Conservation (phyloP, 2,888 invertebrate genomes). For the Masnerella sp. region DNA sequence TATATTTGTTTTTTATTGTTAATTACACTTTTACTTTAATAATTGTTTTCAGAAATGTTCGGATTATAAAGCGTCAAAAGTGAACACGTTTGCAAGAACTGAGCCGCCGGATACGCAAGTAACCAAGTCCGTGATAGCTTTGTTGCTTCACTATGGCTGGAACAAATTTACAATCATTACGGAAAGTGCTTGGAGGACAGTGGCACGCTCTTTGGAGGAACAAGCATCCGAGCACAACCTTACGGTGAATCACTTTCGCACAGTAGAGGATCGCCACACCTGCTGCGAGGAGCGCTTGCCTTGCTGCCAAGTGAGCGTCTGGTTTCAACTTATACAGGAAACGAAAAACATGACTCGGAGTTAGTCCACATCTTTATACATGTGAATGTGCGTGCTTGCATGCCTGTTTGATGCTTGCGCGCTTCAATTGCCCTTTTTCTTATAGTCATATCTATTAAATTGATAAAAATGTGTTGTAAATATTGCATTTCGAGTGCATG, state of each 20-base stretch:
- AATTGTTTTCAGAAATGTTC: conserved; percentile 96
- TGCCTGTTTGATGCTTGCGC: conserved; percentile 49
- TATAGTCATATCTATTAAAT: too few relatives aligned
- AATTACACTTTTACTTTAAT: too few relatives aligned
- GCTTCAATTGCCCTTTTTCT: neutral
- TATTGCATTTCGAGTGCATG: too few relatives aligned
- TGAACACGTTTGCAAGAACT: conserved; percentile 94
- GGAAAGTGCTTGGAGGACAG: conserved; percentile 89
- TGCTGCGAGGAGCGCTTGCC: conserved; percentile 87
- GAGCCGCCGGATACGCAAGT: conserved; percentile 97
- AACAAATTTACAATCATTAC: conserved; percentile 93
- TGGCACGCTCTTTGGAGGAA: conserved; percentile 88
- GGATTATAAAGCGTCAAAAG: conserved; percentile 90
- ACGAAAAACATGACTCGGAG: conserved; percentile 92
- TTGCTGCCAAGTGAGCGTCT: conserved; percentile 88
- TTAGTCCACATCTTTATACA: conserved; percentile 77
- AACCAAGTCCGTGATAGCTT: conserved; percentile 94
- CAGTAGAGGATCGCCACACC: conserved; percentile 84
- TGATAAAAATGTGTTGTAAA: too few relatives aligned
- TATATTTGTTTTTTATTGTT: too few relatives aligned
- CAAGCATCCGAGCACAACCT: conserved; percentile 88
- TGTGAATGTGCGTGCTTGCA: conserved; percentile 59
- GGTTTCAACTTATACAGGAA: conserved; percentile 90
- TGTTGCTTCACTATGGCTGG: conserved; percentile 95
- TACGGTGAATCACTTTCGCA: conserved; percentile 88